A percentile compares a stretch with the other conserved stretches of the same genome.
Evolutionary conservation across 2,888 invertebrate species (phyloP).

Genomic region (Dromius quadrimaculatus): DNA sequence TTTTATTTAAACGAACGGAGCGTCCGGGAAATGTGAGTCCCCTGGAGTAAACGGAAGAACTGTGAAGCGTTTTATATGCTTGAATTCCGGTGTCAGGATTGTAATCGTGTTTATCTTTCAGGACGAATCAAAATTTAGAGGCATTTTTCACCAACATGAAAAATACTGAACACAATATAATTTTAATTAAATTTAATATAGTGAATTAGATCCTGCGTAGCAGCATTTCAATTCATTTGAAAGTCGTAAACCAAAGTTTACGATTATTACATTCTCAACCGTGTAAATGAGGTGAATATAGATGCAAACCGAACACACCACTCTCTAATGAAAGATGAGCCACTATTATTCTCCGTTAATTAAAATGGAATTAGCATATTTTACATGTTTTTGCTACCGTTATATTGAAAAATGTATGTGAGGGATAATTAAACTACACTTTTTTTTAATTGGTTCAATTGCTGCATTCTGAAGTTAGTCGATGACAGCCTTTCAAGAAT

Average conservation of each 20-base stretch:
- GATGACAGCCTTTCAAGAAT: neutral
- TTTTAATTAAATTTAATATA: constrained; percentile 1
- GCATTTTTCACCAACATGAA: too few species aligned
- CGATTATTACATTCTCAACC: constrained; percentile 11
- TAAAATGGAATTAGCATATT: constrained; percentile 38
- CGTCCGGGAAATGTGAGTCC: neutral
- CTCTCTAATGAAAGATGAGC: constrained; percentile 25
- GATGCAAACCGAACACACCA: constrained; percentile 13
- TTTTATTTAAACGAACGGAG: constrained; percentile 31
- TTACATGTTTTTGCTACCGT: constrained; percentile 12
- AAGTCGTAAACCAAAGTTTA: constrained; percentile 20
- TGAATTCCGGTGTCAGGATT: constrained; percentile 18
- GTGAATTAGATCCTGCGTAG: constrained; percentile 12
- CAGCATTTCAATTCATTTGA: constrained; percentile 18
- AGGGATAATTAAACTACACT: too few species aligned
- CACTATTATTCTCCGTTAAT: constrained; percentile 34
- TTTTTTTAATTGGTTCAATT: too few species aligned
- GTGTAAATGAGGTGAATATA: constrained; percentile 19
- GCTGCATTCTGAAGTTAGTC: too few species aligned
- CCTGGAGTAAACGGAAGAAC: constrained; percentile 2
- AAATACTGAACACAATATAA: too few species aligned
- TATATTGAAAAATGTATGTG: constrained; percentile 12
- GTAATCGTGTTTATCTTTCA: constrained; percentile 34
- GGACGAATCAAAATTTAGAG: too few species aligned
- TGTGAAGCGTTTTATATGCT: constrained; percentile 24